Percentiles rank a stretch among this genome's conserved stretches.
These are phyloP conservation scores for Sylvilagus bachmani DNA, from an alignment of 2,113 vertebrate species.

Conservation along the genomic window DNA sequence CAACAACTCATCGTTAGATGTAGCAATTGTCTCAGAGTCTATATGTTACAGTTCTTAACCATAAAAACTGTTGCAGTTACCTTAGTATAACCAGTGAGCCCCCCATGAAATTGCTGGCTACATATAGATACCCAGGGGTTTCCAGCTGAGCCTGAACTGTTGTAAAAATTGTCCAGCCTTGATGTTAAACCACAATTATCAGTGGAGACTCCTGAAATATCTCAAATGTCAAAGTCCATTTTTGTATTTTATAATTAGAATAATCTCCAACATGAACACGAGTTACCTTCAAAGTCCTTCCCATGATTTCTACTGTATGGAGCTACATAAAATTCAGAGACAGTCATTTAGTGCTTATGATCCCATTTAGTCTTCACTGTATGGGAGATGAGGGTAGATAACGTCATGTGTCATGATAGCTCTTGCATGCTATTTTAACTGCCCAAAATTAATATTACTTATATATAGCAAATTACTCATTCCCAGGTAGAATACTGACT, in stretches of 20 bases:
- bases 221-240: slow-evolving; percentile 18
- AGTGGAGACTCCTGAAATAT: no score
- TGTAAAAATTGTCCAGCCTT: no score
- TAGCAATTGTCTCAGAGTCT: not conserved
- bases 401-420: not conserved
- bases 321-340: not conserved
- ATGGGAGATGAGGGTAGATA: not conserved
- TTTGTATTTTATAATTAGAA: not conserved
- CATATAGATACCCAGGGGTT: rapidly evolving
- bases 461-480: not conserved
- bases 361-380: not conserved
- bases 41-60: no score
- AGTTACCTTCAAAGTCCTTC: not conserved
- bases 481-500: not conserved
- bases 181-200: no score
- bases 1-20: not conserved
- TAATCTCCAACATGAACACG: not conserved
- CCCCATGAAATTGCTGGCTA: not conserved
- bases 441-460: not conserved
- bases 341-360: not conserved
- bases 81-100: not conserved
- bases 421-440: not conserved
- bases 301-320: not conserved
- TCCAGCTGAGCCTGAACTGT: not conserved
- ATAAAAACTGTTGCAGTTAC: not conserved